Evolutionary conservation across 2,113 vertebrate species (phyloP).

Genomic region (Ailuropoda melanoleuca): DNA sequence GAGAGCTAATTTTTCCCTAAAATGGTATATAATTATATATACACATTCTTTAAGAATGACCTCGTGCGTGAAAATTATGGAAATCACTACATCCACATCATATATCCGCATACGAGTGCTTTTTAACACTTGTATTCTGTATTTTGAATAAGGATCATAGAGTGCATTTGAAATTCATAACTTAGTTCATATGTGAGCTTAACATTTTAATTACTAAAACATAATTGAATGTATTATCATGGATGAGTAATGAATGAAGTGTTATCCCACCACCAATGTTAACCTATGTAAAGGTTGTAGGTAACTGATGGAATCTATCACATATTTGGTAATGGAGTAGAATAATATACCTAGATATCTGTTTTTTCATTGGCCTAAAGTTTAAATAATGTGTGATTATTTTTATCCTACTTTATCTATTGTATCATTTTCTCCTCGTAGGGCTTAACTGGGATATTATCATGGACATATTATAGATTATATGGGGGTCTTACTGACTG

Average conservation of each 20-base stretch:
- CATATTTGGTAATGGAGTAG: neutral
- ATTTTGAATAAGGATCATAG: neutral
- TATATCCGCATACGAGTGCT: neutral
- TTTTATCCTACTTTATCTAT: neutral
- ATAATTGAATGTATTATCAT: neutral
- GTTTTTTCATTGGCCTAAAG: neutral
- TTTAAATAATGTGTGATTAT: neutral
- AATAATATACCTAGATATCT: neutral
- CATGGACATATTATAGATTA: neutral
- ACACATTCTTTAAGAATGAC: neutral
- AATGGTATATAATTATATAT: neutral
- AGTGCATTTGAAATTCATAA: neutral
- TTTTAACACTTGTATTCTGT: neutral
- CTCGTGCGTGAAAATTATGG: neutral
- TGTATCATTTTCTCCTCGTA: neutral
- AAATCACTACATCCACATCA: neutral
- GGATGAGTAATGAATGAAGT: neutral
- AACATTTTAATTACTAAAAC: neutral
- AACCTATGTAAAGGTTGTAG: neutral
- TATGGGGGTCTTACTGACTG: too few relatives aligned
- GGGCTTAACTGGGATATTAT: neutral
- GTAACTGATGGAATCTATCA: neutral
- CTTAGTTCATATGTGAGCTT: neutral
- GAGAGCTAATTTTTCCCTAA: neutral
- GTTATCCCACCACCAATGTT: neutral